Conservation (phyloP, 2,113 vertebrate genomes). For the Ceyx cyanopectus region DNA sequence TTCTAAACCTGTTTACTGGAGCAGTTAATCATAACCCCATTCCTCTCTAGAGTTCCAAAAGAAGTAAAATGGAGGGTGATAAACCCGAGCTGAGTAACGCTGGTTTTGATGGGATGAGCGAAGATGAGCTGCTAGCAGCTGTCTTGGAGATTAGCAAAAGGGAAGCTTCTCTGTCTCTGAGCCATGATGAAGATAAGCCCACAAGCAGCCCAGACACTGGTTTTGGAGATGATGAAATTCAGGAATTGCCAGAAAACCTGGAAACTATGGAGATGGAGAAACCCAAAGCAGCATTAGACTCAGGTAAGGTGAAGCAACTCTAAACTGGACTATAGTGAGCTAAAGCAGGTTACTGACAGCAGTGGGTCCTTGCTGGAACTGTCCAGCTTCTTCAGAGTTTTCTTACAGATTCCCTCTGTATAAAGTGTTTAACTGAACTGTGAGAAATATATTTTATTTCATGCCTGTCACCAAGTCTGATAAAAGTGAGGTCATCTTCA, state of each 20-base stretch:
- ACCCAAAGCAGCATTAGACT: conserved; percentile 75
- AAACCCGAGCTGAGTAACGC: conserved; percentile 71
- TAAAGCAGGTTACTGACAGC: background rate
- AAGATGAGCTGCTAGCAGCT: conserved; percentile 93
- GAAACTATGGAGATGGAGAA: conserved; percentile 86
- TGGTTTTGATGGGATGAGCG: conserved; percentile 87
- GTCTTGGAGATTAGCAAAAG: conserved; percentile 92
- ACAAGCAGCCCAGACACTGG: conserved; percentile 95
- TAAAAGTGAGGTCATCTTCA: background rate
- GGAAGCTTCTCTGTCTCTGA: conserved; percentile 76
- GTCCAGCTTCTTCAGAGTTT: background rate
- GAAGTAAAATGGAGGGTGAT: conserved; percentile 68
- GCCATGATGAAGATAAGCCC: conserved; percentile 84
- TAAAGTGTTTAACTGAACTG: background rate
- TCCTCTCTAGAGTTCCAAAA: conserved; percentile 73
- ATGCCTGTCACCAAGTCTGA: background rate
- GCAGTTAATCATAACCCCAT: conserved; percentile 19
- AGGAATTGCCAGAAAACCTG: conserved; percentile 85
- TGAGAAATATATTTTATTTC: background rate
- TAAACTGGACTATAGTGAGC: background rate
- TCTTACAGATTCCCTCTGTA: background rate
- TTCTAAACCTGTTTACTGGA: background rate
- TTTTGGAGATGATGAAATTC: conserved; percentile 90
- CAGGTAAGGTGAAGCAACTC: conserved; percentile 72
- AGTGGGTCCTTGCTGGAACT: background rate